Percentiles rank a stretch among this genome's conserved stretches.
Evolutionary conservation across 2,888 invertebrate species (phyloP).

Genomic region (Alsophila aescularia): DNA sequence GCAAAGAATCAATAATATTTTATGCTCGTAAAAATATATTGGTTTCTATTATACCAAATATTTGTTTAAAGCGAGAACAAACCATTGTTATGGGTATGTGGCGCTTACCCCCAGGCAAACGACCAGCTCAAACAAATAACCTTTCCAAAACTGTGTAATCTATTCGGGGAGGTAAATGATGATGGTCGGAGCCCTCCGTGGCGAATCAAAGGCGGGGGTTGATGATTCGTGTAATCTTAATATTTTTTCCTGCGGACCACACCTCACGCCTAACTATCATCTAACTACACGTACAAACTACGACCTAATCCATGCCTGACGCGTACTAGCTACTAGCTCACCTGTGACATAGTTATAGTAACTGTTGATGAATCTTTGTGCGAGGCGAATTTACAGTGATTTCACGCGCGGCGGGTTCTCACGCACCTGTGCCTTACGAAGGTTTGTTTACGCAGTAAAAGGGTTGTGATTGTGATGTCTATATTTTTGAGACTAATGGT

Average conservation of each 20-base stretch:
- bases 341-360: conserved; percentile 1
- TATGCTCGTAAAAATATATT: no score
- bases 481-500: conserved; percentile 31
- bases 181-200: conserved; percentile 69
- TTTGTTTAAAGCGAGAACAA: neutral
- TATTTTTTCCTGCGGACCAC: conserved; percentile 75
- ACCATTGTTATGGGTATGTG: no score
- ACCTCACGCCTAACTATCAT: conserved; percentile 49
- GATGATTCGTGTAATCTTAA: conserved; percentile 77
- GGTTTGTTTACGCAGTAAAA: conserved; percentile 65
- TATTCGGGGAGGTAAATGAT: conserved; percentile 65
- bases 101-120: no score
- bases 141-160: conserved; percentile 27
- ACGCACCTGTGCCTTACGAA: conserved; percentile 69
- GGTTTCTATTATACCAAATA: no score
- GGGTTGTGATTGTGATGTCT: conserved; percentile 53
- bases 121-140: no score
- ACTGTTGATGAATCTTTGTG: conserved; percentile 17
- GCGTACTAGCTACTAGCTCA: neutral
- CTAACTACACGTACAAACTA: neutral
- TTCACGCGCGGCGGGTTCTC: conserved; percentile 79
- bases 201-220: conserved; percentile 74
- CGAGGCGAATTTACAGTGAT: conserved; percentile 75
- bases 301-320: neutral
- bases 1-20: no score